Conservation (phyloP, 1,140 invertebrate species). For the Drosophila erecta region DNA sequence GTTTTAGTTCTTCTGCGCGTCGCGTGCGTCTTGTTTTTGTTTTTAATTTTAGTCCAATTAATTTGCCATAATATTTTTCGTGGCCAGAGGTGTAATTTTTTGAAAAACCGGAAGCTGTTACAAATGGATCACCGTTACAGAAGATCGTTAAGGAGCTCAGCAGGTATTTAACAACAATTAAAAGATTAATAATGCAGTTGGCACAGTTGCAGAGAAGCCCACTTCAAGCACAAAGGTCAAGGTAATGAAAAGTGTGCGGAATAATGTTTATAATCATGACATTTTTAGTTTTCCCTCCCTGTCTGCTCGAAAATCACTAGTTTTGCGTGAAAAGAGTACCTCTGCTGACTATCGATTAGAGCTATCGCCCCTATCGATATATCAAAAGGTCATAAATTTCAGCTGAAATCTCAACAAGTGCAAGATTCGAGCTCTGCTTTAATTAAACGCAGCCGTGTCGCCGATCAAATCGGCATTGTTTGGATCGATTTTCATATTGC, state of each 20-base stretch:
- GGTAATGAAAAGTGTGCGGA: constrained; percentile 13
- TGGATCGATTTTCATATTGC: constrained; percentile 11
- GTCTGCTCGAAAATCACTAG: not conserved
- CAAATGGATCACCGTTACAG: constrained; percentile 54
- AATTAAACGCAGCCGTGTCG: constrained; percentile 15
- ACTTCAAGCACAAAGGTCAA: constrained; percentile 39
- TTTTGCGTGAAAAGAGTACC: constrained; percentile 13
- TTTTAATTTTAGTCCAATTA: constrained; percentile 36
- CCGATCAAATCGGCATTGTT: constrained; percentile 18
- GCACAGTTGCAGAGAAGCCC: constrained; percentile 25
- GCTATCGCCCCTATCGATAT: constrained; percentile 10
- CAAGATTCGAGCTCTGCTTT: constrained; percentile 24
- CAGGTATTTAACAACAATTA: constrained; percentile 46
- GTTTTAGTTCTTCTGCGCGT: constrained; percentile 60
- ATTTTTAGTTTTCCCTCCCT: constrained; percentile 12
- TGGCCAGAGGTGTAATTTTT: not conserved
- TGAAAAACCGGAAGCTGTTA: constrained; percentile 8
- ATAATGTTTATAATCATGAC: constrained; percentile 10
- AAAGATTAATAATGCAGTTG: not conserved
- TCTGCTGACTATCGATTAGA: constrained; percentile 6
- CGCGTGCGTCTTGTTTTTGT: constrained; percentile 56
- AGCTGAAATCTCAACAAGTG: constrained; percentile 45
- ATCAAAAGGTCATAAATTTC: constrained; percentile 9
- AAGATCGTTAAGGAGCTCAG: constrained; percentile 28
- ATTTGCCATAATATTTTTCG: constrained; percentile 27